Conservation (phyloP, 2,888 invertebrate species). For the Hesperia comma region DNA sequence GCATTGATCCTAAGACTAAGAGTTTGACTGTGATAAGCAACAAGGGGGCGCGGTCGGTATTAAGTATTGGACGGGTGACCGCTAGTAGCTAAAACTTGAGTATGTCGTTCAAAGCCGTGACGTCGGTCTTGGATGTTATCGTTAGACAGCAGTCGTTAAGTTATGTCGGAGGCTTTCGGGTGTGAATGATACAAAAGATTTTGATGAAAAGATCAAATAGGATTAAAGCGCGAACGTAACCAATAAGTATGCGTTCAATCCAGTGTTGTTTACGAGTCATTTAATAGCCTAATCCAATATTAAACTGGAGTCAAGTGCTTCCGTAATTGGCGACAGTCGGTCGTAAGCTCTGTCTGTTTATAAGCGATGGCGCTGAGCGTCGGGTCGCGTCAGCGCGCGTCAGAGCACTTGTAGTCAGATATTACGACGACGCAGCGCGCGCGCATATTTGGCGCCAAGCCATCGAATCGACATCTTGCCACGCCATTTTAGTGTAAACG, state of each 20-base stretch:
- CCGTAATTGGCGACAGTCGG: slow-evolving; percentile 66
- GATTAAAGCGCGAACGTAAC: background rate
- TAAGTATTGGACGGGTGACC: no score
- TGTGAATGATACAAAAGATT: background rate
- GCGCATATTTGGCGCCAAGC: slow-evolving; percentile 74
- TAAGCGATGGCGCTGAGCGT: slow-evolving; percentile 49
- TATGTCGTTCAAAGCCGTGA: no score
- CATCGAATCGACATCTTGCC: slow-evolving; percentile 54
- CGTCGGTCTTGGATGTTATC: no score
- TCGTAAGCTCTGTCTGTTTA: slow-evolving; percentile 39
- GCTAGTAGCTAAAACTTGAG: no score
- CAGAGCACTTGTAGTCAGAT: slow-evolving; percentile 58
- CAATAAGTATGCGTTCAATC: slow-evolving; percentile 35
- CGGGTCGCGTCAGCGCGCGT: slow-evolving; percentile 41
- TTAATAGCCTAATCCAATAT: slow-evolving; percentile 47
- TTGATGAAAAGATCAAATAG: background rate
- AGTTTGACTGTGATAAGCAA: no score
- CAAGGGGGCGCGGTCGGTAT: no score
- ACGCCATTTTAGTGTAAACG: slow-evolving; percentile 56
- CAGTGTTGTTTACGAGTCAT: slow-evolving; percentile 45
- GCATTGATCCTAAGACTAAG: no score
- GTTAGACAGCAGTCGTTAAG: no score
- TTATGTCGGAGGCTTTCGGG: no score
- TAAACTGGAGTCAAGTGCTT: slow-evolving; percentile 64
- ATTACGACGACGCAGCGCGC: slow-evolving; percentile 51